Evolutionary conservation across 2,888 invertebrate genomes (phyloP), one percentile per base, ranked within the genome.

Genomic region (Dryadula phaetusa): DNA sequence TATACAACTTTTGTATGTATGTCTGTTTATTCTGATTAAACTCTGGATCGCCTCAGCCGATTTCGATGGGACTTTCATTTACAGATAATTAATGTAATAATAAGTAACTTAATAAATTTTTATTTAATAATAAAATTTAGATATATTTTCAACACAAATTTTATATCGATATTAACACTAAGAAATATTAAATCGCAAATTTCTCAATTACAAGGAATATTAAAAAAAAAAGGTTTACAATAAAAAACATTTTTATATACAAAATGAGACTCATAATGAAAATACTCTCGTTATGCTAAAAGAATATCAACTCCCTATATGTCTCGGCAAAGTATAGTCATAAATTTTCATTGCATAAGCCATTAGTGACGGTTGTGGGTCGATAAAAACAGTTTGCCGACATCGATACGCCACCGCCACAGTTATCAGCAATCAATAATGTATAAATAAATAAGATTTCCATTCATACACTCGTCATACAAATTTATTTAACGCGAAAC

Each of bases 391-490:
- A 40, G 70, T 70, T 68, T 77, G 75, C 78, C 77, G 78, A 80
- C 75, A 83, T 83, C 77, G 83, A 83, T 82, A 81, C 72, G 67
- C 72, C 67, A 72, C 76, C 75, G 72, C 37, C n/a, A n/a, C n/a
- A n/a, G 56, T 69, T 72, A 80, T 79, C 78, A 74, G 74, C 75
- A 79, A 79, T 79, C 73, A 78, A 79, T 79, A 68, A 60, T 42
- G 44, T 58, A 20, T 49, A 22, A 49, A 16, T 44, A 32, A 32
- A 28, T 44, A 46, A 40, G 16, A 28, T 64, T 64, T 58, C n/a
- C 52, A 70, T 68, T 70, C 61, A 70, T 67, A 37, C 37, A 28
- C 16, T 8, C 7, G 0, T 7, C 14, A 52, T 65, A 67, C 67
- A 67, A 72, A 69, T 72, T 69, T 65, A 63, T 66, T 70, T 69